Conservation (phyloP, 2,888 invertebrate species). For the Agrenia bidenticulata region DNA sequence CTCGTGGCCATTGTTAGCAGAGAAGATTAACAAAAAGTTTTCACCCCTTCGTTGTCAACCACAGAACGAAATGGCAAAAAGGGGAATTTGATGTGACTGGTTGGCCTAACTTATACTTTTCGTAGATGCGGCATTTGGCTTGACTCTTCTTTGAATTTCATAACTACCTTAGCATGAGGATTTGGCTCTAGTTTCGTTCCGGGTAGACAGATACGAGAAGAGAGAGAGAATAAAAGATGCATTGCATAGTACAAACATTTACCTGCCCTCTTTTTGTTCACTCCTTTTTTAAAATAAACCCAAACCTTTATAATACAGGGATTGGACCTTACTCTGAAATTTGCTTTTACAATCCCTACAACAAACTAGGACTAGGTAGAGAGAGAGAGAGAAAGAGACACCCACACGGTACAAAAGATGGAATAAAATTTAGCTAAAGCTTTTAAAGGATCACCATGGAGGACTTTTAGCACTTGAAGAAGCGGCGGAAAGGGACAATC, state of each 20-base stretch:
- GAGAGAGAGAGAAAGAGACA: constrained; percentile 15
- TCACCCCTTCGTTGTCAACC: constrained; percentile 37
- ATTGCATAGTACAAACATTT: too few species aligned
- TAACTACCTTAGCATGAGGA: not conserved
- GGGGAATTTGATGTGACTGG: constrained; percentile 16
- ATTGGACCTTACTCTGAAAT: not conserved
- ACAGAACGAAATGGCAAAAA: constrained; percentile 24
- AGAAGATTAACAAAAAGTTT: constrained; percentile 39
- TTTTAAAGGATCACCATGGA: constrained; percentile 10
- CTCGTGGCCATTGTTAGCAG: constrained; percentile 39
- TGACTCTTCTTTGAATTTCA: constrained; percentile 17
- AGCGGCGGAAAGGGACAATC: constrained; percentile 46
- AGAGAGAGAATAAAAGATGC: too few species aligned
- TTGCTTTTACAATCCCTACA: not conserved
- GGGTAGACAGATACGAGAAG: too few species aligned
- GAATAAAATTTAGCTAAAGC: constrained; percentile 23
- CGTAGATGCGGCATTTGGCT: not conserved
- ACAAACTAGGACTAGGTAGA: not conserved
- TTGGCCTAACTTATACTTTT: not conserved
- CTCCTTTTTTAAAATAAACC: too few species aligned
- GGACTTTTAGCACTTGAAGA: constrained; percentile 14
- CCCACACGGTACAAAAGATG: not conserved
- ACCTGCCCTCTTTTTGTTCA: too few species aligned
- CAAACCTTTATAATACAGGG: too few species aligned
- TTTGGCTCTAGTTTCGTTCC: too few species aligned